Conservation (phyloP, 2,797 vertebrate genomes). For the Hypotaenidia okinawae region DNA sequence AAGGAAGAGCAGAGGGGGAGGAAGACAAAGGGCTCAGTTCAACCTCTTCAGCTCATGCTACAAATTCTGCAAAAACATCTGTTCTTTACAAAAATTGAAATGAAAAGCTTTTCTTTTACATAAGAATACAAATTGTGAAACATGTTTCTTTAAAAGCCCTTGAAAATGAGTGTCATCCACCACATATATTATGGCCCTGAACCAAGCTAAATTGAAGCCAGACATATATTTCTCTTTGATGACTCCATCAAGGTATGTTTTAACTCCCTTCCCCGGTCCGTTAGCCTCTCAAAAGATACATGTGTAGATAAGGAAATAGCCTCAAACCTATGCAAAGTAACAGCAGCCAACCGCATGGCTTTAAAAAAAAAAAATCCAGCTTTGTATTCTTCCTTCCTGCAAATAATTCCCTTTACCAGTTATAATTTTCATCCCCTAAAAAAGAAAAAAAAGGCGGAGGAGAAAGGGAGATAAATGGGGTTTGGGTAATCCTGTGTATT, state of each 20-base stretch:
- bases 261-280: neutral
- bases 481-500: neutral
- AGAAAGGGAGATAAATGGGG: neutral
- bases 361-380: neutral
- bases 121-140: conserved; percentile 21
- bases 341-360: conserved; percentile 11
- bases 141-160: neutral
- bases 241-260: conserved; percentile 33
- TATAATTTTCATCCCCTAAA: conserved; percentile 15
- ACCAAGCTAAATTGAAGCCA: conserved; percentile 19
- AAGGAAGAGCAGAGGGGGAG: fast-evolving
- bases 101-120: neutral
- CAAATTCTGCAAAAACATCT: neutral
- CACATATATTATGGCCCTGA: neutral
- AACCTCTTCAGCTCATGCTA: neutral
- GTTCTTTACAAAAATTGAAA: neutral
- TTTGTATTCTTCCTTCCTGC: neutral
- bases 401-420: conserved; percentile 1
- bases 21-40: neutral
- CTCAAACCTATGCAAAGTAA: neutral
- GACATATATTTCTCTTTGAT: conserved; percentile 15
- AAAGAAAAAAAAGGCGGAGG: neutral
- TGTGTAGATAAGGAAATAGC: neutral
- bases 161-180: neutral
- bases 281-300: neutral